Base-by-base conservation (phyloP, 2,113 vertebrate species). In the Nicator chloris region DNA sequence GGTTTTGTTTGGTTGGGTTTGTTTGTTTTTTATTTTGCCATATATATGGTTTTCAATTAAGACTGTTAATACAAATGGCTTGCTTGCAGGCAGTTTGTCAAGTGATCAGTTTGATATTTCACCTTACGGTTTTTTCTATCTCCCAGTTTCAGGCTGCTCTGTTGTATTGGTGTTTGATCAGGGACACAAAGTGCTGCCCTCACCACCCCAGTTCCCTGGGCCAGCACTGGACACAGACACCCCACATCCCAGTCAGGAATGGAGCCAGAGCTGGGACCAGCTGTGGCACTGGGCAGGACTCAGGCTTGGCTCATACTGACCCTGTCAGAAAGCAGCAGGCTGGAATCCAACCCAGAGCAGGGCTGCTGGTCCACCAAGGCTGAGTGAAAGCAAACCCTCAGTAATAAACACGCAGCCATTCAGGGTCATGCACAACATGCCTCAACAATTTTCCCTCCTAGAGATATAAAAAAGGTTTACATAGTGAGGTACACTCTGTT, bases 151-250 rank as follows among this genome's bases (percentile, higher is more conserved):
- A 42, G 26, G 5, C 31, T 60, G 33, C 42, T 49, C 21, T 16
- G 33, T 1, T n/a, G 3, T 10, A 28, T 61, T 60, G 66, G 9
- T 47, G n/a, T n/a, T 54, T 7, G 28, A 16, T 33, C 59, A 51
- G 17, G 11, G 37, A 72, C 54, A 56, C 47, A 44, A 47, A 35
- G 44, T 2, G 6, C 13, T 51, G 37, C 53, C 40, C 30, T 7
- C 35, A 13, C 10, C 17, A 24, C 33, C 12, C 27, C 56, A 59
- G 4, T 8, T 39, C 23, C 42, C 40, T 0, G 0, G 35, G 24
- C 21, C 78, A 85, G 10, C 31, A 20, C 26, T n/a, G 82, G n/a
- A 8, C n/a, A 65, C 56, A 40, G 26, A 31, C 23, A 27, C 17
- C 9, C 6, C 53, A 21, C 16, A 64, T 30, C 26, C 35, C 60